Conservation (phyloP, 1,140 invertebrate genomes). For the Thalassaphorura encarpata region DNA sequence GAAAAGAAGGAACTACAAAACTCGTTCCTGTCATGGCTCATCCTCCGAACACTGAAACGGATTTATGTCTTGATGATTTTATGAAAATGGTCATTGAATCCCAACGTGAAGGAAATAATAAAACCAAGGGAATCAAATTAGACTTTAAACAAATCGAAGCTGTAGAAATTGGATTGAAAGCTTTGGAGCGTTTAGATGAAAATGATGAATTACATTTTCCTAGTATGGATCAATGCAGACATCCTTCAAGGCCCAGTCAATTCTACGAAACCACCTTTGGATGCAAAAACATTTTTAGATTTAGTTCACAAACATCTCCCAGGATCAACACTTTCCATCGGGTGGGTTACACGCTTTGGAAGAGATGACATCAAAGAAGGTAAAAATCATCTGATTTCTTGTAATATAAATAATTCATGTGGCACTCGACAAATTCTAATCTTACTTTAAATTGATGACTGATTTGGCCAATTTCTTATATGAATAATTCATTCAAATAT, state of each 20-base stretch:
- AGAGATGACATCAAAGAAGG: slow-evolving; percentile 4
- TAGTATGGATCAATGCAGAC: slow-evolving; percentile 83
- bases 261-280: slow-evolving; percentile 48
- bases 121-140: slow-evolving; percentile 66
- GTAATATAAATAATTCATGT: not conserved
- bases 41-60: slow-evolving; percentile 58
- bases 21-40: slow-evolving; percentile 73
- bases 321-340: slow-evolving; percentile 61
- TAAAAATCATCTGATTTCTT: not conserved
- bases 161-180: slow-evolving; percentile 52
- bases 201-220: slow-evolving; percentile 51
- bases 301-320: slow-evolving; percentile 48
- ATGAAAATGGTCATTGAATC: slow-evolving; percentile 47
- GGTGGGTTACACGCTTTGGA: slow-evolving; percentile 69
- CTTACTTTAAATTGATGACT: not conserved
- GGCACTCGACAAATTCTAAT: not conserved
- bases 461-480: not conserved
- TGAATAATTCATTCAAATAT: not conserved
- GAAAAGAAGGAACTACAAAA: slow-evolving; percentile 33
- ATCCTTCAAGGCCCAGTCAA: slow-evolving; percentile 68
- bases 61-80: slow-evolving; percentile 65
- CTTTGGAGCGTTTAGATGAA: slow-evolving; percentile 41
- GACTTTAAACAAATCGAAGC: slow-evolving; percentile 77
- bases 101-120: slow-evolving; percentile 16
- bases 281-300: slow-evolving; percentile 54